Evolutionary conservation across 2,797 vertebrate genomes (phyloP).

Genomic region (Diglossa cyanea): DNA sequence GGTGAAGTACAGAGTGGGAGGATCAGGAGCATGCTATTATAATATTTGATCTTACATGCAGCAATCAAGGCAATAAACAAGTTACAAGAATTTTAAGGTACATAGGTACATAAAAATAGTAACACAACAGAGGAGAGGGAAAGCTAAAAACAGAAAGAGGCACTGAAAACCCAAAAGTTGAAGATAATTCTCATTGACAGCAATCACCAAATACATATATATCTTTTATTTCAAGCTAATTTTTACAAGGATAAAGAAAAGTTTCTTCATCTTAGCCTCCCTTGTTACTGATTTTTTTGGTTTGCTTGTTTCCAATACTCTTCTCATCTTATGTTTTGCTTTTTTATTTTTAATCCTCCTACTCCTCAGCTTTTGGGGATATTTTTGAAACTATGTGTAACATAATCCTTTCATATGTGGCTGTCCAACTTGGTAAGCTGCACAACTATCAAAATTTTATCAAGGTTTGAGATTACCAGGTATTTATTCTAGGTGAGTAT

Average conservation of each 20-base stretch:
- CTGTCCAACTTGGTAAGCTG: not conserved
- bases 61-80: not conserved
- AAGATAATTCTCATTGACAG: not conserved
- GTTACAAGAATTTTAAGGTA: not conserved
- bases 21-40: not conserved
- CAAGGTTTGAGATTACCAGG: not conserved
- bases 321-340: not conserved
- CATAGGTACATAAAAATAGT: not conserved
- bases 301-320: not conserved
- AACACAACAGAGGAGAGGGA: not conserved
- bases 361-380: not conserved
- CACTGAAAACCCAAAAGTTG: not conserved
- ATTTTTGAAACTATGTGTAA: not conserved
- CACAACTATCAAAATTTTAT: not conserved
- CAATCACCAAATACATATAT: not conserved
- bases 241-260: not conserved
- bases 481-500: not conserved
- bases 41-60: not conserved
- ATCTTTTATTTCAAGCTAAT: not conserved
- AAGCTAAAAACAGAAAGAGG: not conserved
- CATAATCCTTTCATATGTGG: not conserved
- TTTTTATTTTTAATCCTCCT: not conserved
- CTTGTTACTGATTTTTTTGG: not conserved
- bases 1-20: not conserved
- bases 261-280: not conserved